Evolutionary conservation across 2,797 vertebrate genomes (phyloP), one percentile per base, ranked within the genome.

Genomic region (Myotis myotis): DNA sequence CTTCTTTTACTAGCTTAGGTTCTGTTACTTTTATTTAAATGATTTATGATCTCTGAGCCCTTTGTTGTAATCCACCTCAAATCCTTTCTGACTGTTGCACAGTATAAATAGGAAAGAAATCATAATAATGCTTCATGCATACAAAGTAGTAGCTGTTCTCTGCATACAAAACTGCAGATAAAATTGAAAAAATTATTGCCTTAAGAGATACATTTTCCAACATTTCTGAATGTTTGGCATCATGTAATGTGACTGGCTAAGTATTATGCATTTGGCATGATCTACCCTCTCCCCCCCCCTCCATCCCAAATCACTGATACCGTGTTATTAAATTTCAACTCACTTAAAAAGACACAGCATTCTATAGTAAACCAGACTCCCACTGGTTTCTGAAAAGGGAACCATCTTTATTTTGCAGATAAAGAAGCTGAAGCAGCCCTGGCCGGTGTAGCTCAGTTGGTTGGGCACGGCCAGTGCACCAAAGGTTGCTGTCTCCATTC

Each of bases 21-120:
- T 95, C 60, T 93, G 28, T 70, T 71, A 71, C 44, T 85, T 95
- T 92, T 79, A 75, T 79, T 90, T 95, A 90, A 92, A 89, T 94
- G 15, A 95, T 85, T 96, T 96, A 94, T 95, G 78, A 75, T 87
- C 51, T 93, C 71, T 82, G 75, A 89, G 87, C 30, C 11, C 15
- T 89, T 82, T 68, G 62, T 36, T 93, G 23, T 83, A 90, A 86
- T 87, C 66, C 2, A 87, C 30, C 33, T 96, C 55, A 93, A 95
- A 96, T 93, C 23, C 44, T 92, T 90, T 86, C 64, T 86, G 25
- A 88, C 44, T 72, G 1, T 55, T 83, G 33, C 44, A 76, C 66
- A 90, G 25, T 33, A 83, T 72, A 93, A 94, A 93, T 25, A 96
- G 55, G 57, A 84, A 94, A 84, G 72, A 93, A 90, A 78, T 85